These are phyloP conservation scores for Apis cerana DNA, from an alignment of 1,140 invertebrate genomes.

Conservation along the genomic window DNA sequence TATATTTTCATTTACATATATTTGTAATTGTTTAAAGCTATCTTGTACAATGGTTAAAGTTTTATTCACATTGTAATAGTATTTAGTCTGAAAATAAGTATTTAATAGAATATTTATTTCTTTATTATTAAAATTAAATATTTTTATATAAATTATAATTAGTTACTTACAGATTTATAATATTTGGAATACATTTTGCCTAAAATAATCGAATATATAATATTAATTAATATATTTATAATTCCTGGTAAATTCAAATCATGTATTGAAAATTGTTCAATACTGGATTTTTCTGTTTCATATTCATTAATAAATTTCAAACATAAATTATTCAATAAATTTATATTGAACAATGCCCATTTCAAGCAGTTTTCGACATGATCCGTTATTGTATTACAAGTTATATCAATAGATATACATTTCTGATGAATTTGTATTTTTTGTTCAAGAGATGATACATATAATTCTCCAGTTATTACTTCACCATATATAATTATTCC, in stretches of 20 bases:
- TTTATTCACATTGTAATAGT: slow-evolving; percentile 55
- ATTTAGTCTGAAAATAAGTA: slow-evolving; percentile 46
- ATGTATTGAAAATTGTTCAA: background rate
- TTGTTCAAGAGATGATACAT: slow-evolving; percentile 58
- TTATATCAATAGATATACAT: slow-evolving; percentile 59
- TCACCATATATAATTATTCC: slow-evolving; percentile 71
- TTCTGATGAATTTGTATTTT: slow-evolving; percentile 61
- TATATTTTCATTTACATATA: slow-evolving; percentile 47
- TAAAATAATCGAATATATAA: slow-evolving; percentile 67
- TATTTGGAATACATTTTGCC: slow-evolving; percentile 67
- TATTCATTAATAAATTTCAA: slow-evolving; percentile 3
- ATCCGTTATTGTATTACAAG: slow-evolving; percentile 55
- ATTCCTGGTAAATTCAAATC: slow-evolving; percentile 42
- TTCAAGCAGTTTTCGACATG: slow-evolving; percentile 70
- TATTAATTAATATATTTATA: slow-evolving; percentile 55
- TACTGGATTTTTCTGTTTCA: background rate
- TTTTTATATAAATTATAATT: background rate
- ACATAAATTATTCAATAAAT: slow-evolving; percentile 71
- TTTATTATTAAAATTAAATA: background rate
- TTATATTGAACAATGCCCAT: slow-evolving; percentile 74
- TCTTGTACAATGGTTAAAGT: slow-evolving; percentile 43
- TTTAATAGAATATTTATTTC: background rate
- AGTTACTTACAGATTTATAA: slow-evolving; percentile 72
- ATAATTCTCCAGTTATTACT: slow-evolving; percentile 72
- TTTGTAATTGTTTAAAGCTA: slow-evolving; percentile 49